A percentile compares a stretch with the other conserved stretches of the same genome.
Conservation (phyloP, 2,888 invertebrate species). For the Enchytraeus crypticus region DNA sequence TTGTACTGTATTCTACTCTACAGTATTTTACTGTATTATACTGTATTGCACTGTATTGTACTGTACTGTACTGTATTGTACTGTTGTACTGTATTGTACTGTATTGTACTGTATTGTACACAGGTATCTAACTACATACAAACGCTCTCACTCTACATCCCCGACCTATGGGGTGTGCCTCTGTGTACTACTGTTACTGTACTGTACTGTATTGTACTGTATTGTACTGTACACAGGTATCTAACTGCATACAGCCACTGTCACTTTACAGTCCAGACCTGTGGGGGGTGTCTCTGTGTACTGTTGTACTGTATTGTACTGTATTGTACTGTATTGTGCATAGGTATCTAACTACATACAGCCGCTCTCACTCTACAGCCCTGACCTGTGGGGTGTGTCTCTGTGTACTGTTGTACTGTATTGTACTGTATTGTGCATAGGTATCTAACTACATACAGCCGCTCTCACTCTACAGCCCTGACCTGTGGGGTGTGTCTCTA, state of each 20-base stretch:
- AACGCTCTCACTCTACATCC: constrained; percentile 77
- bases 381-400: constrained; percentile 90
- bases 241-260: constrained; percentile 88
- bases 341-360: constrained; percentile 92
- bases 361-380: constrained; percentile 77
- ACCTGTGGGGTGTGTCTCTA: constrained; percentile 90
- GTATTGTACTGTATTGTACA: no score
- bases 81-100: constrained; percentile 91
- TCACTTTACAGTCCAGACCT: constrained; percentile 77
- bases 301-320: no score
- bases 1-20: constrained; percentile 90
- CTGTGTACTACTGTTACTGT: no score
- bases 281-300: constrained; percentile 95
- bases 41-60: constrained; percentile 73
- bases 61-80: constrained; percentile 90
- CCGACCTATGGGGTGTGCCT: constrained; percentile 90
- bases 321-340: no score
- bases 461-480: constrained; percentile 74
- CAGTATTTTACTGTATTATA: no score
- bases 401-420: constrained; percentile 91
- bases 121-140: constrained; percentile 92
- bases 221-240: no score
- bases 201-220: no score
- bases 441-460: constrained; percentile 94
- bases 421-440: no score